Base-by-base conservation (phyloP, 2,888 invertebrate genomes). In the Anthrax anthrax region DNA sequence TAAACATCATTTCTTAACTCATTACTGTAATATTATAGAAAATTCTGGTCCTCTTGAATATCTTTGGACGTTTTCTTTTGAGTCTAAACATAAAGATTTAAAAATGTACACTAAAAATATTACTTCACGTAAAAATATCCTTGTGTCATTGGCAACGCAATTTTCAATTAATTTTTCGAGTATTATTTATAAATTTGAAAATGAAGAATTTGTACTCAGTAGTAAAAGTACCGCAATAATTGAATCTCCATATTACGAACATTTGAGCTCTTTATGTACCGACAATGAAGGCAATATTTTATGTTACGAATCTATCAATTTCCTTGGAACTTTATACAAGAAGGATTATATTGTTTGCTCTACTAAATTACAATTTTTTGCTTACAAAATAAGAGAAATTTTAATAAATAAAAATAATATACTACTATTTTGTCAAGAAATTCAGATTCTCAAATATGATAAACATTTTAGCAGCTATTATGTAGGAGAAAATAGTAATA, bases 41-140 rank as follows among this genome's bases (percentile, higher is more conserved):
- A 18, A n/a, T 13, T 37, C 37, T 16, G 43, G 43, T n/a, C 43
- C 43, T 14, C 23, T 29, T 14, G 23, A 27, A 16, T 18, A 27
- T 27, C 23, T 38, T 13, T 43, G 43, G 29, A 32, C 29, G 12
- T 32, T 32, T 12, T 12, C 29, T 37, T 43, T 32, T 27, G 43
- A 43, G n/a, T 19, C 43, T 9, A 43, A 43, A 37, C 43, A 43
- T 27, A 37, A 17, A 23, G 43, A 43, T 37, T 12, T 38, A 27
- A 43, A 43, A 38, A 18, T 34, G 12, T 42, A 42, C 18, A 18
- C 42, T 34, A 42, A 34, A 17, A 42, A 42, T 34, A 34, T 34
- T 34, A 42, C 29, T 13, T 42, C 42, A 9, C 29, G 42, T 14
- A 16, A 18, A 42, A 42, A 42, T 42, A 18, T 42, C 18, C 14